These are phyloP conservation scores for Muscicapa adusta DNA, from an alignment of 2,113 vertebrate species.

Conservation along the genomic window DNA sequence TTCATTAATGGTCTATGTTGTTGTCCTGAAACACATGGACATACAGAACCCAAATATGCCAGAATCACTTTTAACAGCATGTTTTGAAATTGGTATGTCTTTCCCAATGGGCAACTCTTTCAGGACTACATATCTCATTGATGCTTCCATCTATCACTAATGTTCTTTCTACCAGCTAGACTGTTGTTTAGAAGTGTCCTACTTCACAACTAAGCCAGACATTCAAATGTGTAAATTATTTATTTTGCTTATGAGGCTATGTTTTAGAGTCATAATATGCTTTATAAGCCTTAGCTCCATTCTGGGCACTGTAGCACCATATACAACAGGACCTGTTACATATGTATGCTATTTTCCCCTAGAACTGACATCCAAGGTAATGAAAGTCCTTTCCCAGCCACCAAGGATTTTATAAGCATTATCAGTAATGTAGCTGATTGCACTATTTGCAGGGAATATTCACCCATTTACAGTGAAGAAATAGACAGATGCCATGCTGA, in stretches of 20 bases:
- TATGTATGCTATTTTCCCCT: not conserved
- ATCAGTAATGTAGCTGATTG: not conserved
- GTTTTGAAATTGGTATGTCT: not conserved
- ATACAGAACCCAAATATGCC: not conserved
- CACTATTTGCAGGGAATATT: not conserved
- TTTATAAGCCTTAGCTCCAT: not conserved
- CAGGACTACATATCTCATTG: not conserved
- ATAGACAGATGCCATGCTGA: not conserved
- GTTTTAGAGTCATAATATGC: not conserved
- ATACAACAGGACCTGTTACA: not conserved
- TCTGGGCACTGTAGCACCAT: not conserved
- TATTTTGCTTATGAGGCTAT: not conserved
- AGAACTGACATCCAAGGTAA: not conserved
- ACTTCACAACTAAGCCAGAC: not conserved
- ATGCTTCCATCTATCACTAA: not conserved
- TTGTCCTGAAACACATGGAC: not conserved
- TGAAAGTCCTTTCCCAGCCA: not conserved
- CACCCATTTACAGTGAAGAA: not conserved
- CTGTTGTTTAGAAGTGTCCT: not conserved
- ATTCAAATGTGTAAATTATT: not conserved
- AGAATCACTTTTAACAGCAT: not conserved
- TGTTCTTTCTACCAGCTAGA: not conserved
- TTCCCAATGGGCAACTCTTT: not conserved
- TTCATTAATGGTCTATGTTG: not conserved
- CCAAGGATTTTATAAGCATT: constrained; percentile 28